Evolutionary conservation across 2,113 vertebrate genomes (phyloP).

Genomic region (Sebastes fasciatus): DNA sequence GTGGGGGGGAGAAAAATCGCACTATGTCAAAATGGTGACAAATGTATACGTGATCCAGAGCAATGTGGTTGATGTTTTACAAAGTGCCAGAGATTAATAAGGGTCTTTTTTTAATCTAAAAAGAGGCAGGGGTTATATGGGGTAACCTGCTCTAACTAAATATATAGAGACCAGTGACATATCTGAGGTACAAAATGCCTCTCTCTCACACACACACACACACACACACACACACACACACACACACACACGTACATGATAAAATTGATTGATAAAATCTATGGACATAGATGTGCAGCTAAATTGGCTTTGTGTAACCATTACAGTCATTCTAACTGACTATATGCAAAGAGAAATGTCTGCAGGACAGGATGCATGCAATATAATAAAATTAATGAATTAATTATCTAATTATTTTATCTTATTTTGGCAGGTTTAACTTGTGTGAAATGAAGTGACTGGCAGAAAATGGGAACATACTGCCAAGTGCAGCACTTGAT

Average conservation of each 20-base stretch:
- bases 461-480: not conserved
- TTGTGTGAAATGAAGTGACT: not conserved
- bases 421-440: not conserved
- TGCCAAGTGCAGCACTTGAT: conserved; percentile 13
- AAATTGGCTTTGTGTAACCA: not conserved
- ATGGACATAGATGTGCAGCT: not conserved
- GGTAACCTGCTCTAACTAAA: conserved; percentile 18
- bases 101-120: conserved; percentile 1
- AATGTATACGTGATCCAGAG: conserved; percentile 11
- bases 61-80: conserved; percentile 9
- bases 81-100: conserved; percentile 22
- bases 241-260: not conserved
- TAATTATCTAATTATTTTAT: not conserved
- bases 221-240: not conserved
- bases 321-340: not conserved
- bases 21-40: conserved; percentile 27
- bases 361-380: not conserved
- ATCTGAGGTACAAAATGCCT: not conserved
- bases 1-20: not conserved
- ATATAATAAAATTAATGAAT: not conserved
- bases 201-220: too few species aligned
- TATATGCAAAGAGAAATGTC: not conserved
- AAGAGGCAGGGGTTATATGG: not conserved
- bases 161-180: not conserved
- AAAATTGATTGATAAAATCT: not conserved